phyloP scores from a whole-genome alignment of 2,797 vertebrate genomes.

The Phrynocephalus forsythii region DNA sequence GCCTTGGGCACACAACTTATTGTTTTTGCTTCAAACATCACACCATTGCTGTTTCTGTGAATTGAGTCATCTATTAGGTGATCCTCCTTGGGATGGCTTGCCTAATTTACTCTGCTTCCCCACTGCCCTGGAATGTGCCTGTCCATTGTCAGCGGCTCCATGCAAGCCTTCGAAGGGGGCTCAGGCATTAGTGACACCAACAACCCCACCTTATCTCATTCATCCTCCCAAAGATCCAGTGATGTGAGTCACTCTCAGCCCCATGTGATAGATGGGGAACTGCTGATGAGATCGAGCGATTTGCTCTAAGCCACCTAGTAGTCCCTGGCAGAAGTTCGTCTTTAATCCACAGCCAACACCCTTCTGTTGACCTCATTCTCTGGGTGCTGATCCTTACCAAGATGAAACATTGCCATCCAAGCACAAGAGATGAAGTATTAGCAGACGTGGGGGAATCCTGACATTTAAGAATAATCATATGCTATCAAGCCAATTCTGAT shows the following conservation, averaged over 20 bases:
- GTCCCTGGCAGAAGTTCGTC: not conserved
- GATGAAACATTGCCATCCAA: not conserved
- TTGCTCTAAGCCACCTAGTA: not conserved
- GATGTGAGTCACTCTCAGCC: not conserved
- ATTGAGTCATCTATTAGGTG: not conserved
- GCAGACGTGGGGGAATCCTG: no score
- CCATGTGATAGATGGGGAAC: not conserved
- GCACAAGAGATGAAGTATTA: not conserved
- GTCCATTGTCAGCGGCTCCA: not conserved
- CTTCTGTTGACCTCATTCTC: not conserved
- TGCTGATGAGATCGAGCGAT: not conserved
- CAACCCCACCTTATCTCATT: not conserved
- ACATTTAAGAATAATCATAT: no score
- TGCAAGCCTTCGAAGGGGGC: not conserved
- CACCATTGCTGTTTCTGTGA: not conserved
- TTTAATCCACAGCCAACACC: conserved; percentile 1
- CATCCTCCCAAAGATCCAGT: not conserved
- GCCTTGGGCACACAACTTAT: not conserved
- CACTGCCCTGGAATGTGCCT: not conserved
- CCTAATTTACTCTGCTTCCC: not conserved
- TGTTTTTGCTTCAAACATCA: no score
- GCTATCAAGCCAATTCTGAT: no score
- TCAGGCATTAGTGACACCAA: not conserved
- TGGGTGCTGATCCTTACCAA: not conserved
- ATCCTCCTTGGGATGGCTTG: not conserved